A percentile compares a stretch with the other conserved stretches of the same genome.
Conservation (phyloP, 2,113 vertebrate genomes). For the Corythoichthys intestinalis region DNA sequence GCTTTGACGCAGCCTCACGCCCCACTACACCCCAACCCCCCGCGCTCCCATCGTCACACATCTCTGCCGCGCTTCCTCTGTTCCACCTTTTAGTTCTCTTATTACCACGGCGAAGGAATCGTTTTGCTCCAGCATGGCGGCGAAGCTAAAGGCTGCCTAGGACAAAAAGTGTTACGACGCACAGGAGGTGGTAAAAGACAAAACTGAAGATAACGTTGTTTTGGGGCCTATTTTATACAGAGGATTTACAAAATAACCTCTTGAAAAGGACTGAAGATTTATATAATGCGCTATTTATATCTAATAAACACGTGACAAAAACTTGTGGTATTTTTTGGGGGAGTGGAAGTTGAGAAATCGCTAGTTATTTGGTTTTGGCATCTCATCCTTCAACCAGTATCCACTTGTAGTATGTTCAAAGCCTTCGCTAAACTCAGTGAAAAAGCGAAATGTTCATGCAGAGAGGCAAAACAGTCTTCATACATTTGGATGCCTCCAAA, state of each 20-base stretch:
- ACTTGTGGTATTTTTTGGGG: background rate
- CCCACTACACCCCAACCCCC: slow-evolving; percentile 39
- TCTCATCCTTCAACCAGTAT: background rate
- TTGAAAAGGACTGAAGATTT: background rate
- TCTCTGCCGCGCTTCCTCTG: slow-evolving; percentile 25
- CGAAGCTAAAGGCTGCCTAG: background rate
- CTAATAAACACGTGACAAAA: background rate
- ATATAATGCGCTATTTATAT: background rate
- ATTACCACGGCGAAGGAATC: slow-evolving; percentile 35
- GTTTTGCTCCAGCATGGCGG: slow-evolving; percentile 6
- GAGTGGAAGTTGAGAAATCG: background rate
- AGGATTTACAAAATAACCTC: background rate
- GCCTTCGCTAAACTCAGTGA: background rate
- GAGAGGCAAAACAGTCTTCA: background rate
- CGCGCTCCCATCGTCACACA: slow-evolving; percentile 38
- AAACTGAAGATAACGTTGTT: background rate
- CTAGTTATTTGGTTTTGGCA: background rate
- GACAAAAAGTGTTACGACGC: background rate
- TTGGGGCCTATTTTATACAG: background rate
- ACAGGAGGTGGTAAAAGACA: background rate
- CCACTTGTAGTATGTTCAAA: too few species aligned
- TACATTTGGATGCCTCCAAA: background rate
- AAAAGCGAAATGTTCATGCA: background rate
- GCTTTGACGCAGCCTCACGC: slow-evolving; percentile 65
- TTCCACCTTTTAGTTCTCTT: slow-evolving; percentile 49